Conservation (phyloP, 2,888 invertebrate genomes). For the Epistrophe grossulariae region DNA sequence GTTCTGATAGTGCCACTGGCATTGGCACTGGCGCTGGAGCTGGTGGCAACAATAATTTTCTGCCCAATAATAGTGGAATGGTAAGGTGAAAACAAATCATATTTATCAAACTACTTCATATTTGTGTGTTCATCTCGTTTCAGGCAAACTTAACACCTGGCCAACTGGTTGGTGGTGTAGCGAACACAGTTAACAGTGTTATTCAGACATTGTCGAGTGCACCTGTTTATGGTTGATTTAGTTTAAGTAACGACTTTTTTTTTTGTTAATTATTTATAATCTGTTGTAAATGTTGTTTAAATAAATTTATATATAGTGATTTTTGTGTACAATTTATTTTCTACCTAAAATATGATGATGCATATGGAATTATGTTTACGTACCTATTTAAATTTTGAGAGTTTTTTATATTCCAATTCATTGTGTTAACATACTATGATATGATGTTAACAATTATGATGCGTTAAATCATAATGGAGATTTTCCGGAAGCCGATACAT, state of each 20-base stretch:
- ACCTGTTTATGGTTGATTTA: conserved; percentile 77
- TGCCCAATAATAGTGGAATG: conserved; percentile 76
- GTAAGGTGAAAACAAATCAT: conserved; percentile 77
- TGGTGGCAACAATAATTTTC: conserved; percentile 35
- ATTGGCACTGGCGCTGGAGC: not conserved
- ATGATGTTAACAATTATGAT: too few species aligned
- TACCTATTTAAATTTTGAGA: too few species aligned
- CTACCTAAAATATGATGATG: too few species aligned
- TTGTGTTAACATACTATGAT: too few species aligned
- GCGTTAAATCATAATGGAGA: too few species aligned
- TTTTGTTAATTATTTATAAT: conserved; percentile 53
- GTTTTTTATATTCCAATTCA: too few species aligned
- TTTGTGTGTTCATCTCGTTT: conserved; percentile 11
- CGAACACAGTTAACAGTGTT: conserved; percentile 81
- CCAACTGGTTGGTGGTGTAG: conserved; percentile 81
- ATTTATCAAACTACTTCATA: not conserved
- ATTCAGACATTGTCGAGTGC: conserved; percentile 82
- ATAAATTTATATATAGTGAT: conserved; percentile 25
- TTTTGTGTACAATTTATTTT: too few species aligned
- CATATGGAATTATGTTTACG: too few species aligned
- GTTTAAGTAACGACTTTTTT: conserved; percentile 20
- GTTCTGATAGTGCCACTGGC: conserved; percentile 78
- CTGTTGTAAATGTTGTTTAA: conserved; percentile 35
- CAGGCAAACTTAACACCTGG: conserved; percentile 80
- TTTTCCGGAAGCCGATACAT: too few species aligned